These are phyloP conservation scores for Noctua janthe DNA, from an alignment of 2,888 invertebrate genomes.

Conservation along the genomic window DNA sequence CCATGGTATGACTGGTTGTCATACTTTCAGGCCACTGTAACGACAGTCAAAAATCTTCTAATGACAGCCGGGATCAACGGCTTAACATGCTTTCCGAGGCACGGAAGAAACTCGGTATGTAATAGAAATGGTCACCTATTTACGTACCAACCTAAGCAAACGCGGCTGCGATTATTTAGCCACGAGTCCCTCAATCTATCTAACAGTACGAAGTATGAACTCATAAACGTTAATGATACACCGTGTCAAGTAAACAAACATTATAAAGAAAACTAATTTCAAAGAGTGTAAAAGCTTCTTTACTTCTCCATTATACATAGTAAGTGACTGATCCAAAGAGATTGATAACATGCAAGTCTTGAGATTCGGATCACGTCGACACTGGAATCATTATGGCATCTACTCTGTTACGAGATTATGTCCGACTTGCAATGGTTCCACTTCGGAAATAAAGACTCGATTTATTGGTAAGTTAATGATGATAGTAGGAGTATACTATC, in stretches of 20 bases:
- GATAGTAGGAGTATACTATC: not conserved
- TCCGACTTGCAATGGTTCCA: not conserved
- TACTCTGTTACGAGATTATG: constrained; percentile 28
- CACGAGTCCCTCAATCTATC: not conserved
- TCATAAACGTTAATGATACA: not conserved
- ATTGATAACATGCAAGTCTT: constrained; percentile 42
- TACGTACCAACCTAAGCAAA: too few relatives aligned
- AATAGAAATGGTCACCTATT: too few relatives aligned
- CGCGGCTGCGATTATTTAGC: too few relatives aligned
- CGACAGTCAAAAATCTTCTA: too few relatives aligned
- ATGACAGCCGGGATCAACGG: too few relatives aligned
- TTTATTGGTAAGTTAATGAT: constrained; percentile 12
- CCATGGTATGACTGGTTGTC: too few relatives aligned
- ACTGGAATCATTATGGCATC: constrained; percentile 24
- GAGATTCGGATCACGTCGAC: constrained; percentile 36
- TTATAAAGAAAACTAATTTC: not conserved
- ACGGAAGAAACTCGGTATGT: too few relatives aligned
- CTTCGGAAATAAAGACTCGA: constrained; percentile 10
- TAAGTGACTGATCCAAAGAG: constrained; percentile 43
- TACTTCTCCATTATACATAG: constrained; percentile 1
- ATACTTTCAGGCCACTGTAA: too few relatives aligned
- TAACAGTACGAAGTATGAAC: not conserved
- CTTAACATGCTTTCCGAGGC: too few relatives aligned
- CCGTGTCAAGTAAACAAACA: not conserved
- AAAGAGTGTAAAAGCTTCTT: constrained; percentile 30